phyloP scores from a whole-genome alignment of 1,140 invertebrate species.

The Idris sp. region DNA sequence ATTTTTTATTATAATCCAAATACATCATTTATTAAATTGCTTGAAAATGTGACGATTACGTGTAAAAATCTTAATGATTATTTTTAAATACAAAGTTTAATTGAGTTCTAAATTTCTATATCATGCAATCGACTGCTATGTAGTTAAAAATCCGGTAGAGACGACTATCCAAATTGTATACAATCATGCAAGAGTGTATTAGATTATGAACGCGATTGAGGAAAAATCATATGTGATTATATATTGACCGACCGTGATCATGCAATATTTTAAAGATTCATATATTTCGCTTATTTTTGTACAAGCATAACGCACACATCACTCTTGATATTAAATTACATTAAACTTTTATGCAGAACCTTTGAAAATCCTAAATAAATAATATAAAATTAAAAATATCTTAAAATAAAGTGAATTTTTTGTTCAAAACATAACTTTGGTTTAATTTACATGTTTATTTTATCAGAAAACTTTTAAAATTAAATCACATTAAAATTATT shows the following conservation, averaged over 20 bases:
- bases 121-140: slow-evolving; percentile 18
- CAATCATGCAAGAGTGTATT: slow-evolving; percentile 31
- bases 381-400: too few species aligned
- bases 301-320: slow-evolving; percentile 2
- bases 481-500: too few species aligned
- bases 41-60: neutral
- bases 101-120: slow-evolving; percentile 41
- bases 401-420: too few species aligned
- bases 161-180: slow-evolving; percentile 26
- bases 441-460: too few species aligned
- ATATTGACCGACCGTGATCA: slow-evolving; percentile 39
- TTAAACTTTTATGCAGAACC: slow-evolving; percentile 11
- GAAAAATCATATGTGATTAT: slow-evolving; percentile 41
- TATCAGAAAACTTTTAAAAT: too few species aligned
- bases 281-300: slow-evolving; percentile 23
- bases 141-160: slow-evolving; percentile 15
- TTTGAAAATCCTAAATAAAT: too few species aligned
- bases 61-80: slow-evolving; percentile 23
- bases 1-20: too few species aligned
- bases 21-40: neutral
- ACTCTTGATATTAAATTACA: slow-evolving; percentile 1
- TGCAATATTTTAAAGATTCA: slow-evolving; percentile 37
- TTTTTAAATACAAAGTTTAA: slow-evolving; percentile 28
- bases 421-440: too few species aligned
- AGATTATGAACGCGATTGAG: slow-evolving; percentile 32